Conservation (phyloP, 1,140 invertebrate species). For the Ruditapes philippinarum region DNA sequence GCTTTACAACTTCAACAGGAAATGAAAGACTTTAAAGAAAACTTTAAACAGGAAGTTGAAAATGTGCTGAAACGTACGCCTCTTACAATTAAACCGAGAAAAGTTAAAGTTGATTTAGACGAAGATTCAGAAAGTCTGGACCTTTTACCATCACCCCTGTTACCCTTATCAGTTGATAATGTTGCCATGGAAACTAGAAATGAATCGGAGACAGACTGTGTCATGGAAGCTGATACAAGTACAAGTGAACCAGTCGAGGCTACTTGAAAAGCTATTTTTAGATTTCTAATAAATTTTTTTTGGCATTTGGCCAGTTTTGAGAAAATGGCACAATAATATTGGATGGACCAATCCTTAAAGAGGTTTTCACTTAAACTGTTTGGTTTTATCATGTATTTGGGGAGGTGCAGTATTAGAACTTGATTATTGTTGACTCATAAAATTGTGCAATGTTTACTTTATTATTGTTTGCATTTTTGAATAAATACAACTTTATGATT, state of each 20-base stretch:
- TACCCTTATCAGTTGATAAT: conserved; percentile 71
- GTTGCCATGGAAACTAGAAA: conserved; percentile 61
- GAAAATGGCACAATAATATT: background rate
- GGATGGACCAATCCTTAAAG: background rate
- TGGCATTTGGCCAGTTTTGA: background rate
- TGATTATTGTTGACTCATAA: no score
- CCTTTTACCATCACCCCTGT: conserved; percentile 80
- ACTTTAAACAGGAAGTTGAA: conserved; percentile 82
- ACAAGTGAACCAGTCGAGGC: background rate
- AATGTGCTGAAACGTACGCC: conserved; percentile 79
- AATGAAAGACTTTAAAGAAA: conserved; percentile 90
- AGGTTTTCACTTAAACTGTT: no score
- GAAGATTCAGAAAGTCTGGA: conserved; percentile 72
- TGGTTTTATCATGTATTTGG: no score
- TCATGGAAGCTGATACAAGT: conserved; percentile 10
- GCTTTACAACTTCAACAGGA: conserved; percentile 89
- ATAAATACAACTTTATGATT: no score
- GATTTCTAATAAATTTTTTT: background rate
- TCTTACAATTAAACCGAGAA: conserved; percentile 83
- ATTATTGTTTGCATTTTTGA: no score
- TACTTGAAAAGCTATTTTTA: conserved; percentile 11
- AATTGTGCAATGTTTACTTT: no score
- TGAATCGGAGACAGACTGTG: conserved; percentile 51
- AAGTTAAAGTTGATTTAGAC: conserved; percentile 85
- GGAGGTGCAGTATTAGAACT: no score